A percentile compares a stretch with the other conserved stretches of the same genome.
These are phyloP conservation scores for Molorchus minor DNA, from an alignment of 2,888 invertebrate genomes.

Conservation along the genomic window DNA sequence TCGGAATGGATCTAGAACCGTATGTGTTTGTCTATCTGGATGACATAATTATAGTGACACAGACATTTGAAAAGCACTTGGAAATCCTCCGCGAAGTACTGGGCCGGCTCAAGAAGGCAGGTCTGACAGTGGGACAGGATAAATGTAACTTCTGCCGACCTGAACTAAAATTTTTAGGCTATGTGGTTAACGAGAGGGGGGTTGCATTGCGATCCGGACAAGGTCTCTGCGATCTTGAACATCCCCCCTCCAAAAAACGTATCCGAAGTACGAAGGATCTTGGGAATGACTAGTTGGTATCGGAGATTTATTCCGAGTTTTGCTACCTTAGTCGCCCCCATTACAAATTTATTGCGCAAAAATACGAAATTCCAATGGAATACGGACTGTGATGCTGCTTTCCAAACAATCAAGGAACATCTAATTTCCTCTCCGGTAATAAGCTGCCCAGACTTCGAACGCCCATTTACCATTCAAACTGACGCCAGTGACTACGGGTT, in stretches of 20 bases:
- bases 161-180: conserved; percentile 43
- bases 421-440: not conserved
- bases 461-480: not conserved
- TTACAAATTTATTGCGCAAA: conserved; percentile 30
- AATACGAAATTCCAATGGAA: too few species aligned
- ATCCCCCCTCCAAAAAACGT: conserved; percentile 30
- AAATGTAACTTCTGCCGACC: not conserved
- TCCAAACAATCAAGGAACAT: too few species aligned
- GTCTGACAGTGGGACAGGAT: not conserved
- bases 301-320: conserved; percentile 27
- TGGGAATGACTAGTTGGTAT: too few species aligned
- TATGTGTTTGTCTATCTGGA: not conserved
- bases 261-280: conserved; percentile 29
- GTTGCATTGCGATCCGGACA: conserved; percentile 41
- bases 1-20: not conserved
- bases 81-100: not conserved
- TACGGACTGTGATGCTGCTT: too few species aligned
- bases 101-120: not conserved
- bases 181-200: conserved; percentile 48
- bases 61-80: not conserved
- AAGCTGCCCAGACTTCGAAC: not conserved
- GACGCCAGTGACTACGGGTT: not conserved
- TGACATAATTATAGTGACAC: not conserved
- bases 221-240: conserved; percentile 35
- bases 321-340: conserved; percentile 29